Base-by-base conservation (phyloP, 2,888 invertebrate genomes). In the Elegia similella region DNA sequence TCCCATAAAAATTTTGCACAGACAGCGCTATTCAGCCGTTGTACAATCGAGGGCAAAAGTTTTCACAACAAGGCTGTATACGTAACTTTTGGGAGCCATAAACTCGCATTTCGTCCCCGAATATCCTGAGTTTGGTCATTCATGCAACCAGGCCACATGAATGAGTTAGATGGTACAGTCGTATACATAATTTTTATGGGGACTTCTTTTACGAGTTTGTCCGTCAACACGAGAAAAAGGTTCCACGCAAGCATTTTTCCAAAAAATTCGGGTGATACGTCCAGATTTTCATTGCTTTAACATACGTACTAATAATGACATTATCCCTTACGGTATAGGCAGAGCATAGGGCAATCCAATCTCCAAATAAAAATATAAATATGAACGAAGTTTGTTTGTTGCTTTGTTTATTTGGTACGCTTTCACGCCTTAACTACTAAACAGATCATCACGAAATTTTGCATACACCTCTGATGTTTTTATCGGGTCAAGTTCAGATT, bases 121-220 rank as follows among this genome's bases (percentile, higher is more conserved):
- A 55, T 47, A 56, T 30, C 56, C 56, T 13, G 42, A 48, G 56
- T 56, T 56, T 42, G 56, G 48, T 56, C 56, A 56, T 60, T 62
- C 62, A 58, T 58, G 52, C 57, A 56, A 58, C 43, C 30, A 43
- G 59, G 60, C 50, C 50, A 48, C 56, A 56, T 56, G 56, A 56
- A 56, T 56, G 56, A 56, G 48, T 56, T 48, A 56, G 48, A 42
- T 48, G 55, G 48, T 56, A 56, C 56, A 34, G 29, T 56, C 56
- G 56, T 30, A 15, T 29, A 42, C 56, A 48, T 29, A 48, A 56
- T 55, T 55, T 42, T 50, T 50, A 50, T 50, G 50, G 50, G 16
- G 34, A 12, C 38, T 17, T 34, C 34, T 48, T 48, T 50, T 50
- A 50, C 50, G 50, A 50, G 17, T 30, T 12, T 10, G 38, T 38